Evolutionary conservation across 2,113 vertebrate genomes (phyloP).

Genomic region (Tachycineta bicolor): DNA sequence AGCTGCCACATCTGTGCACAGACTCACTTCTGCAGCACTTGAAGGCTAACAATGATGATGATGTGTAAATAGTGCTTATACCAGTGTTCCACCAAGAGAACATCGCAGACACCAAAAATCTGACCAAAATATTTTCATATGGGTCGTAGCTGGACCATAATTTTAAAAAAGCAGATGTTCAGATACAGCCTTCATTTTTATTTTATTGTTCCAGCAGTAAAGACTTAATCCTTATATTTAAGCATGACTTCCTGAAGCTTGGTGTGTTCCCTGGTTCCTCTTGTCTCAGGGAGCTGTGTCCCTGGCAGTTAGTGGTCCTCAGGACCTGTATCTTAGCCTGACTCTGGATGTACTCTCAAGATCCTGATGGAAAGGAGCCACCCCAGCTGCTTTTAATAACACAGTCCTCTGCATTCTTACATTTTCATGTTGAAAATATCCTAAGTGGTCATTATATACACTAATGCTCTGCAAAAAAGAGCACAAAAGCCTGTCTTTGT

Average conservation of each 20-base stretch:
- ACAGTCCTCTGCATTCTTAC: not conserved
- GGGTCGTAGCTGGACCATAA: not conserved
- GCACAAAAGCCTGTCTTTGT: slow-evolving; percentile 16
- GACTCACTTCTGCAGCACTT: not conserved
- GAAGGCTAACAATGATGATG: not conserved
- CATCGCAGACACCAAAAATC: not conserved
- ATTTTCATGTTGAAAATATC: slow-evolving; percentile 37
- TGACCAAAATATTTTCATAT: not conserved
- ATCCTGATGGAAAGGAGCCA: slow-evolving; percentile 37
- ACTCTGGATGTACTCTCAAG: not conserved
- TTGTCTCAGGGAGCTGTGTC: not conserved
- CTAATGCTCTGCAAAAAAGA: not conserved
- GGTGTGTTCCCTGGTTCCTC: not conserved
- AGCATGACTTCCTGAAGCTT: not conserved
- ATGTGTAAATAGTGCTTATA: not conserved
- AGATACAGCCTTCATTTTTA: not conserved
- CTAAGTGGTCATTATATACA: not conserved
- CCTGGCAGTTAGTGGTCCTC: not conserved
- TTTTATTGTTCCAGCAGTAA: not conserved
- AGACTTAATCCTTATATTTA: not conserved
- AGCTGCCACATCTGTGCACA: not conserved
- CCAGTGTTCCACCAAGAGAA: not conserved
- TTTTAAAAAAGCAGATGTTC: not conserved
- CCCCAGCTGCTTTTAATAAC: slow-evolving; percentile 48
- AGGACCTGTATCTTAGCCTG: not conserved